phyloP scores from a whole-genome alignment of 2,113 vertebrate species.

The Trogon surrucura region DNA sequence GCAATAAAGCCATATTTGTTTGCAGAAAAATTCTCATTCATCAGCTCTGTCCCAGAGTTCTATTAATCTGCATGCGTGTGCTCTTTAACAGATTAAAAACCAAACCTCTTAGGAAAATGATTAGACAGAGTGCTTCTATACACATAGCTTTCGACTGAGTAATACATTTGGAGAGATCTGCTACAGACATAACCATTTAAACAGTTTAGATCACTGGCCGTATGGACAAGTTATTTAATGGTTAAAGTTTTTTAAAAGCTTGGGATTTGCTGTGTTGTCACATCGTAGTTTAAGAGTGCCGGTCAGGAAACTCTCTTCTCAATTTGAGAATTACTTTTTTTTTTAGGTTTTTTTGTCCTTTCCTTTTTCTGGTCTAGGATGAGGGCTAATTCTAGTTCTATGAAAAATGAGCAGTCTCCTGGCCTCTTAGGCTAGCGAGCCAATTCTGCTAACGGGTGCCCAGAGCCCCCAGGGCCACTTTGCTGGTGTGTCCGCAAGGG shows the following conservation, averaged over 20 bases:
- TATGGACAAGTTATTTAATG: neutral
- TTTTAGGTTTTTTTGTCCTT: neutral
- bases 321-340: neutral
- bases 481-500: neutral
- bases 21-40: neutral
- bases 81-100: neutral
- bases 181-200: neutral
- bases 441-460: neutral
- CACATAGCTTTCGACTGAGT: neutral
- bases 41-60: neutral
- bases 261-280: neutral
- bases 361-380: neutral
- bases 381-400: neutral
- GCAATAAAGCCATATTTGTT: neutral
- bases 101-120: neutral
- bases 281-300: neutral
- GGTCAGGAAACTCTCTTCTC: neutral
- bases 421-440: neutral
- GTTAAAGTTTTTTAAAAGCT: neutral
- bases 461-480: neutral
- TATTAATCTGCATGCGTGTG: neutral
- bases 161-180: neutral
- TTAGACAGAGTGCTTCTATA: neutral
- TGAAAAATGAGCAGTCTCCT: neutral
- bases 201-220: neutral